A percentile compares a stretch with the other conserved stretches of the same genome.
Conservation (phyloP, 2,888 invertebrate genomes). For the Lydus trimaculatus region DNA sequence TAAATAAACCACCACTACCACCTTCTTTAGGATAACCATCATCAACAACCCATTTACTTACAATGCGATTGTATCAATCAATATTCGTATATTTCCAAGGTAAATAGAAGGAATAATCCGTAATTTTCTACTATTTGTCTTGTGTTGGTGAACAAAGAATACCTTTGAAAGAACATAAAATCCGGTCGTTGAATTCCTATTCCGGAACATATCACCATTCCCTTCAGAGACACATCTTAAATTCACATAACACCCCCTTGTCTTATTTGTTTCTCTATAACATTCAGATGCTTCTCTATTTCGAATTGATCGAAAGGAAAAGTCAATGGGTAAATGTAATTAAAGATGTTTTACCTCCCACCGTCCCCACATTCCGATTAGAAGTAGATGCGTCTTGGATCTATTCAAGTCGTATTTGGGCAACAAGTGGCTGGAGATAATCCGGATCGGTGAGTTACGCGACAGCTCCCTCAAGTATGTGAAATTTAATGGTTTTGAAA, state of each 20-base stretch:
- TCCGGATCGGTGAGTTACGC: conserved; percentile 13
- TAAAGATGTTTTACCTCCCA: neutral
- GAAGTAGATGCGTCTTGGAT: neutral
- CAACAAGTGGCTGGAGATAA: conserved; percentile 30
- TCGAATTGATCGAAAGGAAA: too few species aligned
- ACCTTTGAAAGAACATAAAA: neutral
- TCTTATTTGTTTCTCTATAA: neutral
- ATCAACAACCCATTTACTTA: neutral
- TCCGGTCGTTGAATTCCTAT: neutral
- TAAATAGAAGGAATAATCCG: neutral
- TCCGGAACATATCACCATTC: neutral
- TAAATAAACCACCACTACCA: conserved; percentile 5
- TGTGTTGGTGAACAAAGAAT: neutral
- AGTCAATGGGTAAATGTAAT: neutral
- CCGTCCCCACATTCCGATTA: too few species aligned
- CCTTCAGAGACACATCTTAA: neutral
- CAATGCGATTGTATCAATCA: neutral
- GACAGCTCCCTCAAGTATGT: conserved; percentile 23
- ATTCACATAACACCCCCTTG: neutral
- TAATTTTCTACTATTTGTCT: neutral
- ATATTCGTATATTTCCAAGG: neutral
- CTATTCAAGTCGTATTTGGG: neutral
- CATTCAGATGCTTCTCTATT: too few species aligned
- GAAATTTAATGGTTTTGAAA: conserved; percentile 61
- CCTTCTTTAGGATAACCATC: neutral